Evolutionary conservation across 2,113 vertebrate species (phyloP).

Genomic region (Sinosuthora webbiana): DNA sequence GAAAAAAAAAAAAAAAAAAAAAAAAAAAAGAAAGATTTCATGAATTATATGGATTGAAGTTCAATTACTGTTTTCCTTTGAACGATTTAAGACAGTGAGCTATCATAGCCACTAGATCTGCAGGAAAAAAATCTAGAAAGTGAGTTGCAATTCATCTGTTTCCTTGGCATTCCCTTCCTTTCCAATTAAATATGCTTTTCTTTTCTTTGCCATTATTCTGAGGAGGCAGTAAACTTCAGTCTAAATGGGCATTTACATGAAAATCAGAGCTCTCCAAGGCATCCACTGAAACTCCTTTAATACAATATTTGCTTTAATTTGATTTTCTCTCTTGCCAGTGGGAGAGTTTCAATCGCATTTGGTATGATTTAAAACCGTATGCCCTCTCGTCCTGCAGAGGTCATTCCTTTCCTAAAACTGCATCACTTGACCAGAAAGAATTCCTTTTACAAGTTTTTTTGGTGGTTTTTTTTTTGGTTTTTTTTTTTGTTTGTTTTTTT

Average conservation of each 20-base stretch:
- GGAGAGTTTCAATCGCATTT: constrained; percentile 21
- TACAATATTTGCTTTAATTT: constrained; percentile 58
- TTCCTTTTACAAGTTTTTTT: not conserved
- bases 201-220: constrained; percentile 26
- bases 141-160: constrained; percentile 27
- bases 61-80: not conserved
- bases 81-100: not conserved
- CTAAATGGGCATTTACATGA: constrained; percentile 59
- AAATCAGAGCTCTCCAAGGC: constrained; percentile 57
- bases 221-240: constrained; percentile 48
- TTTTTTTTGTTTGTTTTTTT: not conserved
- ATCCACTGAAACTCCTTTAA: constrained; percentile 37
- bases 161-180: constrained; percentile 33
- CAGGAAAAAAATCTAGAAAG: constrained; percentile 39
- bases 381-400: not conserved
- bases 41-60: not conserved
- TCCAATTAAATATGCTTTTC: constrained; percentile 45
- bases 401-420: constrained; percentile 47
- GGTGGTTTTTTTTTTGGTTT: too few species aligned
- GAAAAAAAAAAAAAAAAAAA: not conserved
- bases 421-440: constrained; percentile 12
- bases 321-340: constrained; percentile 26
- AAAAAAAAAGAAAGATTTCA: not conserved
- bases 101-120: not conserved
- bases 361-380: not conserved